Conservation (phyloP, 1,140 invertebrate species). For the Leptopilina boulardi region DNA sequence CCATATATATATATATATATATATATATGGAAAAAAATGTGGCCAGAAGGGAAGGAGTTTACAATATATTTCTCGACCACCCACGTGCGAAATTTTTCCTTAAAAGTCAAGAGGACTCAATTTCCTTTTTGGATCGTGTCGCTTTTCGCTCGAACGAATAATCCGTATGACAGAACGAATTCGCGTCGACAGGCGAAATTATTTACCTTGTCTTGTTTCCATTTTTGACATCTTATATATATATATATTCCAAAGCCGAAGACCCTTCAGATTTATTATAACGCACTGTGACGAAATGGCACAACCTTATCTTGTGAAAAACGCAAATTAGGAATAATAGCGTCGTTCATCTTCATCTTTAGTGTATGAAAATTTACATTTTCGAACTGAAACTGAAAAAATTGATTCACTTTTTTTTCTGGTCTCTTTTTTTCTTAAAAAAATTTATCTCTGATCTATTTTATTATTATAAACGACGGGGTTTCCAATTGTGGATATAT, state of each 20-base stretch:
- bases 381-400: too few species aligned
- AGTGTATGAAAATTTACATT: too few species aligned
- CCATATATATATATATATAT: too few species aligned
- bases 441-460: background rate
- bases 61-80: background rate
- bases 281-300: background rate
- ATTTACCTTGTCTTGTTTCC: background rate
- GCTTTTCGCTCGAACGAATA: background rate
- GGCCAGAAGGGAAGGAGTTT: background rate
- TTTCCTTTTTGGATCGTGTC: background rate
- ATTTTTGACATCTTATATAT: too few species aligned
- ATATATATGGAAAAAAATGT: too few species aligned
- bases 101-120: constrained; percentile 11
- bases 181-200: background rate
- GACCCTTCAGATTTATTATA: too few species aligned
- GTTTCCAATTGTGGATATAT: background rate
- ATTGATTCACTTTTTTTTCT: background rate
- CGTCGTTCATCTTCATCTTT: too few species aligned
- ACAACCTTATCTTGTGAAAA: background rate
- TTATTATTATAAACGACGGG: constrained; percentile 1
- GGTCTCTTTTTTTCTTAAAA: background rate
- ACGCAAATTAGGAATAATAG: background rate
- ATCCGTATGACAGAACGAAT: background rate
- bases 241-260: too few species aligned
- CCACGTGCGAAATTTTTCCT: background rate